Evolutionary conservation across 1,140 invertebrate genomes (phyloP).

Genomic region (Micrasema minimum): DNA sequence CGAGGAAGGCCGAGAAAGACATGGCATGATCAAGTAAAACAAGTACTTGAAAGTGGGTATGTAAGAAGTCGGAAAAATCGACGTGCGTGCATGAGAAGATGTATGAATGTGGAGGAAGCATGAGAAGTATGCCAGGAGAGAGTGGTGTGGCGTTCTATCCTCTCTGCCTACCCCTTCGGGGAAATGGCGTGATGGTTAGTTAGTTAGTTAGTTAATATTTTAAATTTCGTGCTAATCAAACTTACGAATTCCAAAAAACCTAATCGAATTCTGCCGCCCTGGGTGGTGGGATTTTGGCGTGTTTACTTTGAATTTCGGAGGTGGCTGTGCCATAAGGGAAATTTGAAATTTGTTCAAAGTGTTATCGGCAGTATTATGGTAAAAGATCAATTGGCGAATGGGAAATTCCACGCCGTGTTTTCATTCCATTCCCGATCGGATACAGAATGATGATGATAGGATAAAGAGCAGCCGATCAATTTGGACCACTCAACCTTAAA

Average conservation of each 20-base stretch:
- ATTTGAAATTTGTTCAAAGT: conserved; percentile 9
- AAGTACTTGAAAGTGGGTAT: too few species aligned
- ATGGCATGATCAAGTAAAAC: too few species aligned
- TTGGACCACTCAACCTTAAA: background rate
- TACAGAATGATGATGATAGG: conserved; percentile 6
- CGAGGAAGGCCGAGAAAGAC: too few species aligned
- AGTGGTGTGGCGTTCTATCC: too few species aligned
- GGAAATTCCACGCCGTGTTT: conserved; percentile 14
- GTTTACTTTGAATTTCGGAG: conserved; percentile 18
- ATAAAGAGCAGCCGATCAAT: conserved; percentile 2
- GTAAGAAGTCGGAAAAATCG: too few species aligned
- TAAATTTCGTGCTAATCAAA: background rate
- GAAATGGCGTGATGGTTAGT: too few species aligned
- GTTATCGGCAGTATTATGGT: conserved; percentile 12
- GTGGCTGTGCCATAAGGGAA: background rate
- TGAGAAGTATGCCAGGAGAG: too few species aligned
- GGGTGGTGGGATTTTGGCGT: background rate
- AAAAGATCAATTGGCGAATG: conserved; percentile 19
- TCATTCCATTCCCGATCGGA: conserved; percentile 32
- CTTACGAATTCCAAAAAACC: background rate
- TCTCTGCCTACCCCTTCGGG: too few species aligned
- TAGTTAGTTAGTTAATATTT: too few species aligned
- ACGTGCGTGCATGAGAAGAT: too few species aligned
- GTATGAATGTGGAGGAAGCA: too few species aligned
- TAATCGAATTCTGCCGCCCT: background rate